phyloP scores from a whole-genome alignment of 2,113 vertebrate species.

The Galemys pyrenaicus region DNA sequence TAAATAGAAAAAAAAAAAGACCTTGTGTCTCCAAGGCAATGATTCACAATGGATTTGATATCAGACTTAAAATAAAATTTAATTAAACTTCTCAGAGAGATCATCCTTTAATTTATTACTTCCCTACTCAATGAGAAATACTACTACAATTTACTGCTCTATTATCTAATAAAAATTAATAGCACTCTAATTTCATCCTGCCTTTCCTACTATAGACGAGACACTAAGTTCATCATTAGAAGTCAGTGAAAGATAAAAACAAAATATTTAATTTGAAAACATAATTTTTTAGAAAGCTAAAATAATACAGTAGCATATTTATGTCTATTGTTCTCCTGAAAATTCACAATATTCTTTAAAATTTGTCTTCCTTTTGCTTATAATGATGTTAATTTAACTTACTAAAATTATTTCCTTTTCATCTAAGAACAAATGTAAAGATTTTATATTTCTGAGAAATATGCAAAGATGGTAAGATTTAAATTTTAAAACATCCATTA shows the following conservation, averaged over 20 bases:
- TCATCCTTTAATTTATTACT: background rate
- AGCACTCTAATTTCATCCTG: background rate
- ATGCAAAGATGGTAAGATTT: background rate
- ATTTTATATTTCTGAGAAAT: background rate
- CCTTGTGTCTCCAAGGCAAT: background rate
- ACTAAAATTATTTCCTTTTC: background rate
- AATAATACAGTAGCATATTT: background rate
- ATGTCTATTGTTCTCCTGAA: background rate
- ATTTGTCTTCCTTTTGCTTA: background rate
- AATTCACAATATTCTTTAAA: background rate
- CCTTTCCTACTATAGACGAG: background rate
- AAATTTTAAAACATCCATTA: background rate
- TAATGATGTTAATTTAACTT: background rate
- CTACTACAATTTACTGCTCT: background rate
- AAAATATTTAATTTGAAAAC: background rate
- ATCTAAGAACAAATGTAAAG: background rate
- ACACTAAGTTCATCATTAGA: background rate
- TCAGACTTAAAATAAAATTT: background rate
- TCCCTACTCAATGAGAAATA: background rate
- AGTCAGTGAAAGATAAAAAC: background rate
- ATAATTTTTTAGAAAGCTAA: background rate
- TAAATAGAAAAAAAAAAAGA: background rate
- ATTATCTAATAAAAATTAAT: constrained; percentile 26
- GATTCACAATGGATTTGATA: background rate
- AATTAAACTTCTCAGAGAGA: background rate